phyloP scores from a whole-genome alignment of 1,140 invertebrate genomes.

The Drosophila sproati region DNA sequence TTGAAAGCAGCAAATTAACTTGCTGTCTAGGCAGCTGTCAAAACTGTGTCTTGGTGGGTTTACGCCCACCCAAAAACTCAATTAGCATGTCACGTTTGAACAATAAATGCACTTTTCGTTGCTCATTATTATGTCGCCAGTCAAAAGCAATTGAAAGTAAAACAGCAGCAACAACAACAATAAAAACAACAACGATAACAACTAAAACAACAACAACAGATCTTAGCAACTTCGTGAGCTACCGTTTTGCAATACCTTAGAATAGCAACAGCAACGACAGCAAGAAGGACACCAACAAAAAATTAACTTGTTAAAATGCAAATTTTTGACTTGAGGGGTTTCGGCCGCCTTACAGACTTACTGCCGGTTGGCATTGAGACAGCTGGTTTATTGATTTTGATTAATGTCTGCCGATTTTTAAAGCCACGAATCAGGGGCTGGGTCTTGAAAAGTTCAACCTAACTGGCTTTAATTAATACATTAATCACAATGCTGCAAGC shows the following conservation, averaged over 20 bases:
- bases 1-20: conserved; percentile 68
- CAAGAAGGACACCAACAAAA: conserved; percentile 36
- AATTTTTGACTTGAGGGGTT: conserved; percentile 70
- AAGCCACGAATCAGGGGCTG: conserved; percentile 59
- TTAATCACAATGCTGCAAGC: conserved; percentile 59
- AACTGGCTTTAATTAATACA: conserved; percentile 75
- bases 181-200: conserved; percentile 28
- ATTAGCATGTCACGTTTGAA: conserved; percentile 80
- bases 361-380: conserved; percentile 66
- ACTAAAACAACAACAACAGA: conserved; percentile 28
- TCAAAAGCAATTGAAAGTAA: conserved; percentile 78
- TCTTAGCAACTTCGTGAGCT: conserved; percentile 72
- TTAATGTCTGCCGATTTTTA: conserved; percentile 73
- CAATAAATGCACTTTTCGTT: conserved; percentile 71
- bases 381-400: conserved; percentile 77
- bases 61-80: conserved; percentile 75
- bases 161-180: conserved; percentile 31
- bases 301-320: conserved; percentile 83
- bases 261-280: conserved; percentile 50
- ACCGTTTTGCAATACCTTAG: conserved; percentile 71
- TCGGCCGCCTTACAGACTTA: conserved; percentile 55
- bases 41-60: conserved; percentile 58
- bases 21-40: conserved; percentile 61
- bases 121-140: conserved; percentile 80
- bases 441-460: conserved; percentile 53